Conservation (phyloP, 2,888 invertebrate species). For the Argyresthia goedartella region DNA sequence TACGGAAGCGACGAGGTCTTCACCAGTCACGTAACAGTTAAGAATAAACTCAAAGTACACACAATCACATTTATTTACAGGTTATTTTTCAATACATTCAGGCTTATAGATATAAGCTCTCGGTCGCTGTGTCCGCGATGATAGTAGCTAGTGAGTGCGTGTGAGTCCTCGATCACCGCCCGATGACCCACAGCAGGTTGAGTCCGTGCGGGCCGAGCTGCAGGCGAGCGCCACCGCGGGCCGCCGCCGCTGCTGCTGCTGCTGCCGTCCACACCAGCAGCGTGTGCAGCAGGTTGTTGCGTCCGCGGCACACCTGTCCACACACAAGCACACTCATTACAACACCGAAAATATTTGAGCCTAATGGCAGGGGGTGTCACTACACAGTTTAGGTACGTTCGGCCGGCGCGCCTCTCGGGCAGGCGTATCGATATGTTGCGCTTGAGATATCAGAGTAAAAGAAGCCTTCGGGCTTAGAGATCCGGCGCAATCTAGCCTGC, state of each 20-base stretch:
- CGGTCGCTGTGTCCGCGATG: neutral
- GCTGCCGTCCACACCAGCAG: conserved; percentile 77
- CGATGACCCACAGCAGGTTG: conserved; percentile 87
- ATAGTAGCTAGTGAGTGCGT: neutral
- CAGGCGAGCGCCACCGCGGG: neutral
- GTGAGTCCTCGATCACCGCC: conserved; percentile 48
- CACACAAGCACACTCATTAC: neutral
- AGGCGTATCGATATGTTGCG: too few species aligned
- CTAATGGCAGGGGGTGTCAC: neutral
- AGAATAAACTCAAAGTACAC: too few species aligned
- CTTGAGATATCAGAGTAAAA: too few species aligned
- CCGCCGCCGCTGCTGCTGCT: neutral
- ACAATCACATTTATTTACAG: neutral
- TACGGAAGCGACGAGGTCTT: too few species aligned
- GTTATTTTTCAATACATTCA: neutral
- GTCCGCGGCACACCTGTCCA: conserved; percentile 59
- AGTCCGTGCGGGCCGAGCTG: conserved; percentile 63
- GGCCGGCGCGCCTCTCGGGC: too few species aligned
- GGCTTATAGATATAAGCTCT: neutral
- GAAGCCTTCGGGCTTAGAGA: too few species aligned
- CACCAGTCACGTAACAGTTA: too few species aligned
- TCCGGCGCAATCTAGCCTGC: too few species aligned
- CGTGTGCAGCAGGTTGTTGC: conserved; percentile 91
- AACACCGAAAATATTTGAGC: too few species aligned
- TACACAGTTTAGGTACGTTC: too few species aligned